These are phyloP conservation scores for Popillia japonica DNA, from an alignment of 1,140 invertebrate species.

Conservation along the genomic window DNA sequence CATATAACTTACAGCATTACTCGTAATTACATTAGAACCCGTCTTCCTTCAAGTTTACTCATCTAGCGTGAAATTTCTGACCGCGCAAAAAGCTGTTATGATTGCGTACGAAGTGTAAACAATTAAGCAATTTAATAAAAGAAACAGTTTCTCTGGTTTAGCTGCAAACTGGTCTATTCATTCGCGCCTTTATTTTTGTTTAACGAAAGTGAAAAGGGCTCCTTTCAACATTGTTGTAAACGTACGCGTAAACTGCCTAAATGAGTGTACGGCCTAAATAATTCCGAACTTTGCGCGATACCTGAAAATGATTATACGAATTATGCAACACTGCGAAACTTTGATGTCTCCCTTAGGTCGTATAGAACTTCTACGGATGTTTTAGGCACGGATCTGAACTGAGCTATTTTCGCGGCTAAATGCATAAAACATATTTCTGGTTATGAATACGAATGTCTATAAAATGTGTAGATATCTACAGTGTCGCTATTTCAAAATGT, in stretches of 20 bases:
- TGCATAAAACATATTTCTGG: not conserved
- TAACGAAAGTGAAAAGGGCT: not conserved
- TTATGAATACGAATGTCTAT: not conserved
- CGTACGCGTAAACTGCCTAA: not conserved
- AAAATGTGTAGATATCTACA: not conserved
- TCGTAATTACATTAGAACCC: constrained; percentile 16
- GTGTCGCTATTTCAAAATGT: not conserved
- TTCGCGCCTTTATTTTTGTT: not conserved
- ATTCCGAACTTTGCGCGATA: not conserved
- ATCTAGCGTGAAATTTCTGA: constrained; percentile 16
- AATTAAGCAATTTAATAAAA: not conserved
- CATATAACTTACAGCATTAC: not conserved
- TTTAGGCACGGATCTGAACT: not conserved
- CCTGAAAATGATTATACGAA: constrained; percentile 12
- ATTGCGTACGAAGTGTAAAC: not conserved
- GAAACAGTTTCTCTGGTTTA: constrained; percentile 13
- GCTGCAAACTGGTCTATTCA: not conserved
- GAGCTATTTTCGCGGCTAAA: not conserved
- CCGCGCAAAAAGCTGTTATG: constrained; percentile 16
- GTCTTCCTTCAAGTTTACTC: constrained; percentile 16
- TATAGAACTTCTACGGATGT: not conserved
- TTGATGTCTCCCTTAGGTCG: constrained; percentile 7
- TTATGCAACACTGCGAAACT: constrained; percentile 20
- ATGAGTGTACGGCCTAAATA: not conserved
- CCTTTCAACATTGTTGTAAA: not conserved